Evolutionary conservation across 1,140 invertebrate species (phyloP), one percentile per base, ranked within the genome.

Genomic region (Drosophila prosaltans): DNA sequence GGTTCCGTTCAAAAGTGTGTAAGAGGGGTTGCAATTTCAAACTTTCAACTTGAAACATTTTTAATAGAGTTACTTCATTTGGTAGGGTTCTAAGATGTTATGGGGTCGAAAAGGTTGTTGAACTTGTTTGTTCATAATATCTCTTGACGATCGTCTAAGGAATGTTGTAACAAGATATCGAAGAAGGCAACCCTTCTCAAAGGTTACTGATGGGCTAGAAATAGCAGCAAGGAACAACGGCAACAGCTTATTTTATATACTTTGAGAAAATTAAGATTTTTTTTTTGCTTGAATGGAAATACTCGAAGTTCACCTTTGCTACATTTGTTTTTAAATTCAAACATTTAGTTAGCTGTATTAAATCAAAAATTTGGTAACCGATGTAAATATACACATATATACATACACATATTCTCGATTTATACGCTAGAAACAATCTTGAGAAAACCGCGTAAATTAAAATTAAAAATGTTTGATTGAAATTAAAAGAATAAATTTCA

Each of bases 11-110:
- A 61, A 66, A 77, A 69, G 54, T 61, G n/a, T n/a, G 39, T 21
- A 54, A 21, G 7, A 63, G 39, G 39, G 45, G 55, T 58, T 60
- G 32, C 51, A 62, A 45, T 28, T 43, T n/a, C 57, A 59, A 39
- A 55, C 40, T 21, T 48, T 36, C 54, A 55, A 48, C 40, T 41
- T 28, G 9, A 21, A 65, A 36, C 32, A 36, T 36, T 36, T 36
- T 36, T 36, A 36, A 36, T 36, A 36, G 32, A 36, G 32, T 36
- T 36, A 48, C 61, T 60, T 77, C 43, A 62, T 74, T 63, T 21
- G 48, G 28, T 39, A 48, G 62, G 66, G 78, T 65, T 68, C 70
- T 67, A 82, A 81, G 79, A 78, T 64, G 70, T 43, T 40, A 41
- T 24, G 24, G 21, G 45, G 21, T 21, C 8, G 11, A 54, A 73